phyloP scores from a whole-genome alignment of 2,113 vertebrate species.

The Corythornis madagascariensis region DNA sequence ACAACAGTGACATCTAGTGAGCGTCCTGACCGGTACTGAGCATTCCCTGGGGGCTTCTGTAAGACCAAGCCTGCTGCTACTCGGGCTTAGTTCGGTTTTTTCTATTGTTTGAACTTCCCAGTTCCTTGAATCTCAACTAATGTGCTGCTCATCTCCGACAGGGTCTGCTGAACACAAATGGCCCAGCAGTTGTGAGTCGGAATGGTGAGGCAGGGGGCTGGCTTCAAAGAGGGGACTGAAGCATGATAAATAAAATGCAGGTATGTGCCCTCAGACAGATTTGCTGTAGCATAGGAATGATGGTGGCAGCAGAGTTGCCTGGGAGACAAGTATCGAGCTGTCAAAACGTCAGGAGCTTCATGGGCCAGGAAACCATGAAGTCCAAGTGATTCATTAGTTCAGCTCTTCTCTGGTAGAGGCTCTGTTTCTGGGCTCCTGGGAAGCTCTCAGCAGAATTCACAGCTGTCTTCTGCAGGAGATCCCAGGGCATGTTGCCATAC shows the following conservation, averaged over 20 bases:
- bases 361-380: neutral
- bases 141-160: neutral
- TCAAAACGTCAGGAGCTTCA: neutral
- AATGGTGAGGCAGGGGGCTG: neutral
- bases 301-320: neutral
- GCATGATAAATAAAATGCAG: neutral
- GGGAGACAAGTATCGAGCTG: neutral
- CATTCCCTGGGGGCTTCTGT: neutral
- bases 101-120: neutral
- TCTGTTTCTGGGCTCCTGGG: neutral
- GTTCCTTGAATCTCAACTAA: neutral
- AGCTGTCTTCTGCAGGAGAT: neutral
- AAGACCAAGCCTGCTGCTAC: neutral
- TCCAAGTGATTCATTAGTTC: neutral
- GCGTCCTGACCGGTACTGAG: neutral
- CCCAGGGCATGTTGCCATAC: neutral
- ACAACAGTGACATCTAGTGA: slow-evolving; percentile 71
- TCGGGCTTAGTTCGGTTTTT: neutral
- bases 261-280: neutral
- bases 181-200: neutral
- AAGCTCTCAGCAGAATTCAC: neutral
- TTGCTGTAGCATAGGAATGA: neutral
- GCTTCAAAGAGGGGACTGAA: neutral
- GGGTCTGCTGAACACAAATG: neutral
- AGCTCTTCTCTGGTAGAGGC: neutral